Evolutionary conservation across 1,140 invertebrate genomes (phyloP).

Genomic region (Nephila pilipes): DNA sequence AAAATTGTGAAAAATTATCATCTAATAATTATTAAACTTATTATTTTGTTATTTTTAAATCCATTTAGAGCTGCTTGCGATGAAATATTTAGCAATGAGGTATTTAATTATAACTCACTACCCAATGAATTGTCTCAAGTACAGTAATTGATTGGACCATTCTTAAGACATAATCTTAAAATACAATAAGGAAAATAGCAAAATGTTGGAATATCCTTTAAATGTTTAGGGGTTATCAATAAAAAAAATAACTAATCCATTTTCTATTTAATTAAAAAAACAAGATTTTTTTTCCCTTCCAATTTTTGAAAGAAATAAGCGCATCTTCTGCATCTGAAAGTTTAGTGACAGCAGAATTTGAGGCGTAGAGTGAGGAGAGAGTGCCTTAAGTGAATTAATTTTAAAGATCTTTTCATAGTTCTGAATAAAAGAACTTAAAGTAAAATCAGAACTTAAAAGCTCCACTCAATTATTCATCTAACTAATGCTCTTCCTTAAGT

Average conservation of each 20-base stretch:
- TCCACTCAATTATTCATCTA: conserved; percentile 68
- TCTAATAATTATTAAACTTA: too few species aligned
- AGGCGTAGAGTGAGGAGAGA: not conserved
- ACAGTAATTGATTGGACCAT: too few species aligned
- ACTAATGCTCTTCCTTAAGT: conserved; percentile 64
- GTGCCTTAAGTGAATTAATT: conserved; percentile 63
- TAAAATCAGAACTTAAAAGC: conserved; percentile 65
- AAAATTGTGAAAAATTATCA: too few species aligned
- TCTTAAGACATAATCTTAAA: too few species aligned
- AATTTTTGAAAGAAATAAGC: not conserved
- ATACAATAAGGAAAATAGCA: too few species aligned
- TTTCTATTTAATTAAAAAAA: conserved; percentile 33
- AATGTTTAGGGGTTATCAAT: not conserved
- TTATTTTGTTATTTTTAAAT: too few species aligned
- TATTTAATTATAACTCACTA: too few species aligned
- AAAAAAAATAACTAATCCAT: not conserved
- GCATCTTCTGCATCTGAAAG: not conserved
- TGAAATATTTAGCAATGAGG: too few species aligned
- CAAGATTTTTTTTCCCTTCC: not conserved
- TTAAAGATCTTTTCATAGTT: conserved; percentile 55
- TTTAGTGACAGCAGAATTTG: conserved; percentile 31
- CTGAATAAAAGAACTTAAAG: conserved; percentile 48
- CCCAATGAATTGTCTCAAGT: too few species aligned
- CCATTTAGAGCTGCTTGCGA: too few species aligned
- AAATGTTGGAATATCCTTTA: not conserved